Base-by-base conservation (phyloP, 2,888 invertebrate species). In the Drosophila borealis region DNA sequence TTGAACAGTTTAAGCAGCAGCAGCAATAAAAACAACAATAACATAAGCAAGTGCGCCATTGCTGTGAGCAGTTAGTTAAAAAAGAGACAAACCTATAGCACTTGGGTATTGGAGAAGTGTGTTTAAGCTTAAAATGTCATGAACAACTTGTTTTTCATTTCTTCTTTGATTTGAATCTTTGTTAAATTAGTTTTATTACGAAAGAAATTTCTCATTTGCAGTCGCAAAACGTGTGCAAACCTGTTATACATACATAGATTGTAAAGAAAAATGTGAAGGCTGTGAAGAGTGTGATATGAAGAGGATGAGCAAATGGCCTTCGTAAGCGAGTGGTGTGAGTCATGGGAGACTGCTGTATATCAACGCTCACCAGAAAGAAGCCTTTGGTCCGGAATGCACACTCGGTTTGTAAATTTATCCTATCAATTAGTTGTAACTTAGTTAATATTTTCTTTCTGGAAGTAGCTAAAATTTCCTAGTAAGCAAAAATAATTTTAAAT, bases 1-100 rank as follows among this genome's bases (percentile, higher is more conserved):
- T 94, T 95, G 93, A 93, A 92, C 54, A 93, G 93, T 84, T 89
- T 94, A 65, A 94, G 92, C 80, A 88, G 71, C 64, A 88, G 70
- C 64, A 84, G 69, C 65, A 83, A 45, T 37, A 79, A 49, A 46
- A 63, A 63, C 57, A 75, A 60, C 56, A 70, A 57, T 36, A 74
- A 54, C 73, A 74, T 78, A 45, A 74, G 50, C 39, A 68, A 75
- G 41, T 80, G 74, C 56, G 78, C 72, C 56, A 81, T 81, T 64
- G 65, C 73, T 59, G 85, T 81, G 51, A 64, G 63, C 62, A 89
- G 85, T 70, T 78, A 80, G 81, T 62, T 51, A 60, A 72, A 80
- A 80, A 53, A 42, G 78, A 77, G 84, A 79, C 74, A 74, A 73
- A 56, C 51, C 51, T 68, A 80, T 69, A 46, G 74, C 68, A 57